Evolutionary conservation across 1,140 invertebrate species (phyloP), one percentile per base, ranked within the genome.

Genomic region (Sycophila sp.): DNA sequence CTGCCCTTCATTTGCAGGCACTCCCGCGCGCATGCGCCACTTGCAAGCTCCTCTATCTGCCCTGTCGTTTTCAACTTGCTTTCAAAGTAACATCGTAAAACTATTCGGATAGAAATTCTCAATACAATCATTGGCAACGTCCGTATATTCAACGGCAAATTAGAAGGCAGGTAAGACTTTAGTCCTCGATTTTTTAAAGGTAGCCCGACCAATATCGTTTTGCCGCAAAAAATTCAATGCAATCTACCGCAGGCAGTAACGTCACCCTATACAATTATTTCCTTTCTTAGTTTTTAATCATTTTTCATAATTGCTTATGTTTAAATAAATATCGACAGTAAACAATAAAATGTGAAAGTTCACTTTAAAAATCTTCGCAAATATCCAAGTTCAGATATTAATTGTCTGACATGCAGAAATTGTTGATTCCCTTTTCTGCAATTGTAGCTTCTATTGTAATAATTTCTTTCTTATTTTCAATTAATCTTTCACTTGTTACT

Each of bases 161-260:
- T 97, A 99, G 84, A 99, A 99, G 0, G 96, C 97, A 0, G 94
- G 91, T 24, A 90, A 80, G 0, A 98, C 87, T 83, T 22, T 93
- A 87, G 80, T 99, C 95, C 22, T 92, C 91, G 5, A 98, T 91
- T 73, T 89, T 86, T 94, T 92, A 77, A 94, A 94, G 0, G 90
- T 92, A 0, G 89, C 92, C 5, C 93, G 85, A 2, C 93, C 94
- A 3, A 94, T 84, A 73, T 96, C 91, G 77, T 94, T 85, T 36
- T 88, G 80, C 74, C 96, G 96, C 0, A 99, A 83, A 76, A n/a
- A 91, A 92, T 42, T 94, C 90, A 19, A 99, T 94, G 80, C 96
- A 97, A 30, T 88, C 87, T 78, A 96, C 90, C 0, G 92, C 97
- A 0, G 94, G 91, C 96, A 38, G 97, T 98, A n/a, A 99, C 87